Conservation (phyloP, 2,888 invertebrate species). For the Ephialtes manifestator region DNA sequence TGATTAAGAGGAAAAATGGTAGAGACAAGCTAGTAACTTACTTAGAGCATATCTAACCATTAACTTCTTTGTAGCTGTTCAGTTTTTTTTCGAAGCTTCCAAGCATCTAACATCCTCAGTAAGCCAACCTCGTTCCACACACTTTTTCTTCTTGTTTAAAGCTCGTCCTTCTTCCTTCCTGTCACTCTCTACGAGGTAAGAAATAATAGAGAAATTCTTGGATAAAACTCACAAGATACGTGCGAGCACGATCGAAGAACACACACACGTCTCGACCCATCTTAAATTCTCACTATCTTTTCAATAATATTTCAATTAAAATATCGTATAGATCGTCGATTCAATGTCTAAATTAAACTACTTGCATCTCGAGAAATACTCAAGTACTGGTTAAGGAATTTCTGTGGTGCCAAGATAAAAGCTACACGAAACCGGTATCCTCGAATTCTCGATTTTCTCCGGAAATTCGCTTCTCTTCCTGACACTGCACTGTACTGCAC, state of each 20-base stretch:
- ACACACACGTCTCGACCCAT: not conserved
- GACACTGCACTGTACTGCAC: slow-evolving; percentile 6
- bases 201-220: not conserved
- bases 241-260: not conserved
- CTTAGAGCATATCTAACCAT: no score
- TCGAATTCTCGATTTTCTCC: slow-evolving; percentile 49
- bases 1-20: not conserved
- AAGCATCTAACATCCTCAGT: not conserved
- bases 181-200: not conserved
- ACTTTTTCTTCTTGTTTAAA: not conserved
- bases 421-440: slow-evolving; percentile 24
- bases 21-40: not conserved
- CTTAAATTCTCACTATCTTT: not conserved
- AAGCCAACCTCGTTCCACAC: not conserved
- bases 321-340: not conserved
- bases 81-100: no score
- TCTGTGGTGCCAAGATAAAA: slow-evolving; percentile 33
- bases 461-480: slow-evolving; percentile 60
- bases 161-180: not conserved
- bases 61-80: no score
- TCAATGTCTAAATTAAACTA: no score
- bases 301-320: not conserved
- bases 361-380: not conserved
- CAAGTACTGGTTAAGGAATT: not conserved
- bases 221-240: not conserved